These are phyloP conservation scores for Ophiodon elongatus DNA, from an alignment of 2,113 vertebrate species.

Conservation along the genomic window DNA sequence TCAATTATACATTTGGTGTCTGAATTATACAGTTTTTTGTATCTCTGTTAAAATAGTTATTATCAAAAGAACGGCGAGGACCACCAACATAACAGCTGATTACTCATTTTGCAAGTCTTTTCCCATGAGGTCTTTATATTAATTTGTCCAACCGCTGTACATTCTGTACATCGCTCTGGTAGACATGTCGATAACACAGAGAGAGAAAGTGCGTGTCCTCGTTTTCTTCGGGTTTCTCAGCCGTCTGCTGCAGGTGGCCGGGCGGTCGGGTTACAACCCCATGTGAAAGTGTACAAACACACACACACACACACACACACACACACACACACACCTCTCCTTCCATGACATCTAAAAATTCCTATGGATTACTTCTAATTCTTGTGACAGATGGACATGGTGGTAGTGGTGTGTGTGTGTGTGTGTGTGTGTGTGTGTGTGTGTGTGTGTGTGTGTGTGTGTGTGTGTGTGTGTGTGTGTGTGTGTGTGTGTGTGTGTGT, in stretches of 20 bases:
- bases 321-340: conserved; percentile 7
- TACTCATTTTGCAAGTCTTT: not conserved
- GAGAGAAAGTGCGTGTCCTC: conserved; percentile 27
- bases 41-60: not conserved
- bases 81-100: not conserved
- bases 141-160: not conserved
- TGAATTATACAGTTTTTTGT: not conserved
- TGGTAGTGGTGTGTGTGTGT: not conserved
- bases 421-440: conserved; percentile 35
- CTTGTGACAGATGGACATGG: conserved; percentile 82
- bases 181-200: not conserved
- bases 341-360: conserved; percentile 82
- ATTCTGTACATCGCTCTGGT: conserved; percentile 10
- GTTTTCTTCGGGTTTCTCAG: conserved; percentile 57
- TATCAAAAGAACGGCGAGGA: not conserved
- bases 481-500: conserved; percentile 37
- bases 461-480: conserved; percentile 29
- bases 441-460: conserved; percentile 31
- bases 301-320: conserved; percentile 4
- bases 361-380: conserved; percentile 81
- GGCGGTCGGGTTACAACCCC: conserved; percentile 77
- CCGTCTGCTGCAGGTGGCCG: conserved; percentile 81
- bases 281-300: conserved; percentile 61
- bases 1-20: no score
- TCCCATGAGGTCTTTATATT: conserved; percentile 7